phyloP scores from a whole-genome alignment of 2,113 vertebrate species.

The Albula glossodonta region DNA sequence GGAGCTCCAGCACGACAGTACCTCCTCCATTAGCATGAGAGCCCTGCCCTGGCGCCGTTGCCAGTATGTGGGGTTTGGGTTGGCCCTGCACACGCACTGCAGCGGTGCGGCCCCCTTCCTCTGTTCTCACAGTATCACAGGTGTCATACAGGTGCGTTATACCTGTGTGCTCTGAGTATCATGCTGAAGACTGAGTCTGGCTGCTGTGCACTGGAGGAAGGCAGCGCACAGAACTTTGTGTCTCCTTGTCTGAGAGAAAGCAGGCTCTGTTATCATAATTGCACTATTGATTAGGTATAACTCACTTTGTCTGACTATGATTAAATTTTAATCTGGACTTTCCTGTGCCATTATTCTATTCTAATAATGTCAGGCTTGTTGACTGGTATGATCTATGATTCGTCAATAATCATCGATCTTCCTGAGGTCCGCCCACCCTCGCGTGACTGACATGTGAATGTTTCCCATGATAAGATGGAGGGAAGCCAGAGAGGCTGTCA shows the following conservation, averaged over 20 bases:
- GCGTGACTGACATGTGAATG: conserved; percentile 12
- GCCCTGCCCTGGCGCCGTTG: no score
- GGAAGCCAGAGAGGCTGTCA: conserved; percentile 69
- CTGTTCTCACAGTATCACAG: background rate
- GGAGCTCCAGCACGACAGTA: no score
- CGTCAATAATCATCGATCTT: conserved; percentile 76
- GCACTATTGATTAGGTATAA: conserved; percentile 90
- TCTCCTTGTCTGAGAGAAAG: conserved; percentile 47
- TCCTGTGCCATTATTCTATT: conserved; percentile 80
- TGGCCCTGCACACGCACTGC: no score
- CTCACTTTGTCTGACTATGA: conserved; percentile 89
- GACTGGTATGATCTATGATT: conserved; percentile 80
- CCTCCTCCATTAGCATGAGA: no score
- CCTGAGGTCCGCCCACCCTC: background rate
- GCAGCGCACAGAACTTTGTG: conserved; percentile 53
- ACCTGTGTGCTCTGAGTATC: background rate
- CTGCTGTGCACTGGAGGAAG: conserved; percentile 28
- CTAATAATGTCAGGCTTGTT: conserved; percentile 81
- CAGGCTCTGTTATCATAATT: conserved; percentile 81
- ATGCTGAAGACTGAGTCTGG: background rate
- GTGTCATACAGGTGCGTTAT: background rate
- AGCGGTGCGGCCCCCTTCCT: background rate
- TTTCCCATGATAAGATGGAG: conserved; percentile 63
- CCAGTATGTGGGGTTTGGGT: no score
- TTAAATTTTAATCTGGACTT: conserved; percentile 87